These are phyloP conservation scores for Arvicanthis niloticus DNA, from an alignment of 2,113 vertebrate species.

Conservation along the genomic window DNA sequence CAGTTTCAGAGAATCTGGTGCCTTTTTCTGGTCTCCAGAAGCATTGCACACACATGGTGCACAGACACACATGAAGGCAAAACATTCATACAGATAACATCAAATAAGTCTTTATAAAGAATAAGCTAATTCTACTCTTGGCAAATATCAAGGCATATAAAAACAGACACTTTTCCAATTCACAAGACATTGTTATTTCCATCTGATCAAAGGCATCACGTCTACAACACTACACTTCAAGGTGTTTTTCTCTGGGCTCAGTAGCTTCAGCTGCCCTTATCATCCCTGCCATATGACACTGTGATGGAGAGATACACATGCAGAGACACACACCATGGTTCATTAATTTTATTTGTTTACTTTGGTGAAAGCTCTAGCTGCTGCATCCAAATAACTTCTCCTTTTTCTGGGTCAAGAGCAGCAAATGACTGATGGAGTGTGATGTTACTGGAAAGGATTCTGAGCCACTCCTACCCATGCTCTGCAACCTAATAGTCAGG, in stretches of 20 bases:
- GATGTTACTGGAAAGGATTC: conserved; percentile 24
- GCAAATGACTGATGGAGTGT: conserved; percentile 43
- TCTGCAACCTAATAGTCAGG: background rate
- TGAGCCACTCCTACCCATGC: background rate
- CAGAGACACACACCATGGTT: background rate
- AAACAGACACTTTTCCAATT: background rate
- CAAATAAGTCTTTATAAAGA: background rate
- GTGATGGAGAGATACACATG: conserved; percentile 6
- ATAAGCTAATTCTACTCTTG: background rate
- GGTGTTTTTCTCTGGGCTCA: conserved; percentile 4
- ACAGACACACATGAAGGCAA: background rate
- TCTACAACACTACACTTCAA: background rate
- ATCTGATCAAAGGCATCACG: background rate
- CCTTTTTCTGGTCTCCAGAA: background rate
- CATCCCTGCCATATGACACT: conserved; percentile 19
- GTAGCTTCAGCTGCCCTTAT: background rate
- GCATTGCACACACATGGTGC: background rate
- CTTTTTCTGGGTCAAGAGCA: conserved; percentile 67
- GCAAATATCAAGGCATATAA: background rate
- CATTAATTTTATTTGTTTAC: conserved; percentile 74
- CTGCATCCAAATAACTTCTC: conserved; percentile 40
- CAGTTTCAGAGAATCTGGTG: background rate
- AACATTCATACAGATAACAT: background rate
- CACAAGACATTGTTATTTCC: background rate
- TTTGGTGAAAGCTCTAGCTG: conserved; percentile 42